Conservation (phyloP, 37 sponge, comb jelly and placozoan genomes). For the Diacarnus erythraeanus region DNA sequence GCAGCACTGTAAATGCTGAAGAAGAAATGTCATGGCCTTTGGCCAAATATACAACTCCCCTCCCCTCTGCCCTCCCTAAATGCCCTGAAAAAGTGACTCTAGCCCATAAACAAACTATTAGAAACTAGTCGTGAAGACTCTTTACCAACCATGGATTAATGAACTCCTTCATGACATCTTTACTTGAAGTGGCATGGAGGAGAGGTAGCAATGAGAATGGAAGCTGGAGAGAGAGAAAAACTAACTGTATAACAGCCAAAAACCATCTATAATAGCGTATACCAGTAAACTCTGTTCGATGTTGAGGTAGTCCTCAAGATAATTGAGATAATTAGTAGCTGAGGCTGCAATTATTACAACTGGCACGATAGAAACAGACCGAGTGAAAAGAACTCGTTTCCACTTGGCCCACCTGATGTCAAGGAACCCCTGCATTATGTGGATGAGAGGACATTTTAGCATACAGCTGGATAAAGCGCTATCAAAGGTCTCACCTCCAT, state of each 20-base stretch:
- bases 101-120: too few relatives aligned
- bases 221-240: conserved; percentile 47
- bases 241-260: too few relatives aligned
- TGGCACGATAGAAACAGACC: conserved; percentile 85
- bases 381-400: conserved; percentile 90
- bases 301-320: conserved; percentile 82
- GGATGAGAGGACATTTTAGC: not conserved
- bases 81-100: too few relatives aligned
- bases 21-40: too few relatives aligned
- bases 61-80: too few relatives aligned
- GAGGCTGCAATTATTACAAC: conserved; percentile 75
- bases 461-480: not conserved
- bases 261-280: not conserved
- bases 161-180: conserved; percentile 76
- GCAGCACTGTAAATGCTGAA: too few relatives aligned
- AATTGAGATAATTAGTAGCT: conserved; percentile 66
- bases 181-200: conserved; percentile 73
- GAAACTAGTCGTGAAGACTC: too few relatives aligned
- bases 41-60: too few relatives aligned
- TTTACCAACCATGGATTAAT: conserved; percentile 39
- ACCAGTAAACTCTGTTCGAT: conserved; percentile 85
- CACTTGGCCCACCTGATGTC: conserved; percentile 88
- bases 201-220: conserved; percentile 88
- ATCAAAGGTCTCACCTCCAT: conserved; percentile 70
- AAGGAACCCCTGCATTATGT: conserved; percentile 79